Evolutionary conservation across 1,140 invertebrate species (phyloP).

Genomic region (Halictus rubicundus): DNA sequence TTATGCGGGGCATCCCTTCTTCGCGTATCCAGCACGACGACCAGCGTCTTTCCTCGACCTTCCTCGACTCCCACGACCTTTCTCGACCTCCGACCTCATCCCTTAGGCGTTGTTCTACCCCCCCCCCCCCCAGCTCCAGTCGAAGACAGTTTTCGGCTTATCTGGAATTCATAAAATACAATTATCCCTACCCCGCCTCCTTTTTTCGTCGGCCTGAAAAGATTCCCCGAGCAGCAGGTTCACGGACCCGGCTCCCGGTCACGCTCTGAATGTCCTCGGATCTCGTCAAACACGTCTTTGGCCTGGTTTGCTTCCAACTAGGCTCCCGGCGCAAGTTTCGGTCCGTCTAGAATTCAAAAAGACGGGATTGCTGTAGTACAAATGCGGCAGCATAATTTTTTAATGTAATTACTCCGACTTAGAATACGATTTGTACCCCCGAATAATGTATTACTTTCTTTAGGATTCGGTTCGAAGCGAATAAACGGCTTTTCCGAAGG

Average conservation of each 20-base stretch:
- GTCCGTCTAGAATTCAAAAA: too few species aligned
- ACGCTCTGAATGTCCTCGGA: background rate
- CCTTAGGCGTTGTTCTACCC: background rate
- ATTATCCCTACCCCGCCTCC: constrained; percentile 61
- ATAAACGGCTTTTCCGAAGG: too few species aligned
- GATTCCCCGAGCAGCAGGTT: background rate
- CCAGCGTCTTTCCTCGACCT: constrained; percentile 6
- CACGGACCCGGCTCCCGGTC: too few species aligned
- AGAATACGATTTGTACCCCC: too few species aligned
- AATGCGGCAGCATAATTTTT: too few species aligned
- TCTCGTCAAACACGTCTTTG: too few species aligned
- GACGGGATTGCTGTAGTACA: too few species aligned
- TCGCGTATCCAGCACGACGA: constrained; percentile 29
- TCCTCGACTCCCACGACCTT: constrained; percentile 17
- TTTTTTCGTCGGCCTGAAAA: background rate
- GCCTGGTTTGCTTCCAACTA: too few species aligned
- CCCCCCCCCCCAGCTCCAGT: background rate
- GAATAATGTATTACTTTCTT: too few species aligned
- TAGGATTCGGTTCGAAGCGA: too few species aligned
- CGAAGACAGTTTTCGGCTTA: constrained; percentile 65
- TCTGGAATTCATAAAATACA: constrained; percentile 74
- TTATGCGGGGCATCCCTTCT: constrained; percentile 67
- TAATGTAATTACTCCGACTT: too few species aligned
- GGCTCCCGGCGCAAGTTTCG: too few species aligned
- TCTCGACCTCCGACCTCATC: background rate